Percentiles rank a stretch among this genome's conserved stretches.
These are phyloP conservation scores for Hippasteria phrygiana DNA, from an alignment of 53 echinoderm and acorn worm genomes.

Conservation along the genomic window DNA sequence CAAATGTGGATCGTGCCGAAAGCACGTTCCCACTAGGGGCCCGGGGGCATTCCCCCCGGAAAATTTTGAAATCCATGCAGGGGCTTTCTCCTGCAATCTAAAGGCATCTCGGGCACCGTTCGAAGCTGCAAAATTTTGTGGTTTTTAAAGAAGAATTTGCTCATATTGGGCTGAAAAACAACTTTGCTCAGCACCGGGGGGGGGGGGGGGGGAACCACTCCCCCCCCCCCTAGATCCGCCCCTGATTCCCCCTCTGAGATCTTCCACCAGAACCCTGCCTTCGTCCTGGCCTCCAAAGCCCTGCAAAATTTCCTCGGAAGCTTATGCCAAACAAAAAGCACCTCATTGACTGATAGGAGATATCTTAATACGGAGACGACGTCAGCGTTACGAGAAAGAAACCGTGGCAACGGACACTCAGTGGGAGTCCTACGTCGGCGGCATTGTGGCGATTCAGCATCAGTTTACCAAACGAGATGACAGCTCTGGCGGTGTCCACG, in stretches of 20 bases:
- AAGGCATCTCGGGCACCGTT: no score
- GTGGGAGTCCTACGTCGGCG: conserved; percentile 39
- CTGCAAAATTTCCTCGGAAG: background rate
- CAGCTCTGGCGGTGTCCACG: background rate
- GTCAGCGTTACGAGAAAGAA: background rate
- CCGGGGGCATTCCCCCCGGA: no score
- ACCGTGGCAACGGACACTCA: background rate
- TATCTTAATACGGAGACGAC: background rate
- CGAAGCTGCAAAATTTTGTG: no score
- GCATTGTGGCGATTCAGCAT: conserved; percentile 24
- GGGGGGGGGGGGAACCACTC: no score
- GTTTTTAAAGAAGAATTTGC: no score
- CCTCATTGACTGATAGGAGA: background rate
- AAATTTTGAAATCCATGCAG: no score
- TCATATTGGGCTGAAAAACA: no score
- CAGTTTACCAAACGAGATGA: background rate
- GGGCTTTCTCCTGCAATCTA: no score
- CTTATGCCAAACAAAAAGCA: conserved; percentile 5
- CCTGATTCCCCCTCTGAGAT: conserved; percentile 24
- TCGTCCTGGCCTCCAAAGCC: conserved; percentile 25
- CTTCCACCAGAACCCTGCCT: conserved; percentile 21
- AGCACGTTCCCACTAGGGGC: no score
- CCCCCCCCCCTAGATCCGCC: no score
- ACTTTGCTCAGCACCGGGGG: no score
- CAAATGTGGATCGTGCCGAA: no score